Percentiles rank a stretch among this genome's conserved stretches.
phyloP scores from a whole-genome alignment of 2,797 vertebrate species.

The Arremon aurantiirostris region DNA sequence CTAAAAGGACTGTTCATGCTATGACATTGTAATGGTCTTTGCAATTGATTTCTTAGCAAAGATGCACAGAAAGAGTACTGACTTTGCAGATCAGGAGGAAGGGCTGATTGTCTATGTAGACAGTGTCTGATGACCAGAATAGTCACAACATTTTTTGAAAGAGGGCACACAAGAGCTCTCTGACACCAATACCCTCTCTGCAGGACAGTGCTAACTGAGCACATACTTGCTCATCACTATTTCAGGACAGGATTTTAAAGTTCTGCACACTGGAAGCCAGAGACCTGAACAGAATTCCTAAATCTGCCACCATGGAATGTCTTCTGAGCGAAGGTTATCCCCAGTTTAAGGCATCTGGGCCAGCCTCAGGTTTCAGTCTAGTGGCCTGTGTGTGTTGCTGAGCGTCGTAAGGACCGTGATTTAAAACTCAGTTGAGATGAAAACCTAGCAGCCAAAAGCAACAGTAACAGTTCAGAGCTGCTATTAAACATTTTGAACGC shows the following conservation, averaged over 20 bases:
- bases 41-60: background rate
- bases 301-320: background rate
- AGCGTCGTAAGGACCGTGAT: background rate
- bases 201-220: background rate
- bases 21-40: background rate
- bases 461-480: background rate
- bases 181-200: background rate
- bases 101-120: background rate
- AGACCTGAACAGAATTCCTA: background rate
- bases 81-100: background rate
- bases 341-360: background rate
- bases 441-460: background rate
- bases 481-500: background rate
- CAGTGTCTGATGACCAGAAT: background rate
- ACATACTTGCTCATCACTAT: background rate
- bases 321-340: background rate
- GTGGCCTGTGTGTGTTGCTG: rapidly evolving
- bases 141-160: background rate
- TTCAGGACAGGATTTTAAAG: background rate
- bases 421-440: background rate
- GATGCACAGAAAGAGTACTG: background rate
- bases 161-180: rapidly evolving
- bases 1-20: background rate
- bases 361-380: background rate
- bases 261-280: background rate